Evolutionary conservation across 2,797 vertebrate genomes (phyloP).

Genomic region (Oreochromis grahami): DNA sequence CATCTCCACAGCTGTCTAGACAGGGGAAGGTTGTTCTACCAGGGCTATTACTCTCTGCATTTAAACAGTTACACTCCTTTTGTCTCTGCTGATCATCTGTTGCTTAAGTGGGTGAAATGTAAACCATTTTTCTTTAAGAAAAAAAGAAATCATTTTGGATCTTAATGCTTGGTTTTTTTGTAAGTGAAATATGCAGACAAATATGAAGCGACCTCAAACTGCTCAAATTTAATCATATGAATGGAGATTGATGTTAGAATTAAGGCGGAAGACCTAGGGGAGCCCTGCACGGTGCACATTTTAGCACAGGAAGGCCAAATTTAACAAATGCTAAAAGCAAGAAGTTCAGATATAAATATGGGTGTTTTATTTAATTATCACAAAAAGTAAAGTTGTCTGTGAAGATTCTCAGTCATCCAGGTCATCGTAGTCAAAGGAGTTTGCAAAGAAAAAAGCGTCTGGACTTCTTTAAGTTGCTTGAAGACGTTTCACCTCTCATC

Average conservation of each 20-base stretch:
- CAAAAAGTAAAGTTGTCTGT: not conserved
- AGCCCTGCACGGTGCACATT: not conserved
- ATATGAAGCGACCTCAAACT: not conserved
- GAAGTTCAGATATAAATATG: not conserved
- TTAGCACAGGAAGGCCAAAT: not conserved
- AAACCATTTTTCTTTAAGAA: constrained; percentile 11
- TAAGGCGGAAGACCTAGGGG: too few species aligned
- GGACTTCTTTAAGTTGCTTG: too few species aligned
- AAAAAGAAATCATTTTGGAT: not conserved
- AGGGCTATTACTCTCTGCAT: constrained; percentile 41
- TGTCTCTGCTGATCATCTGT: constrained; percentile 44
- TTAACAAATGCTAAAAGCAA: not conserved
- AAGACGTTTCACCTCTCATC: too few species aligned
- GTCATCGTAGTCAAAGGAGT: too few species aligned
- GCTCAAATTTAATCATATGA: not conserved
- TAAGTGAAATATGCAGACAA: not conserved
- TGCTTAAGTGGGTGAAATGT: constrained; percentile 18
- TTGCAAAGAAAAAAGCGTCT: too few species aligned
- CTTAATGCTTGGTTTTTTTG: not conserved
- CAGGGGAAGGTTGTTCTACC: constrained; percentile 48
- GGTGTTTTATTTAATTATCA: not conserved
- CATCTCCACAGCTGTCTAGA: constrained; percentile 57
- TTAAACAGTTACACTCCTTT: constrained; percentile 51
- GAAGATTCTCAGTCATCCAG: too few species aligned
- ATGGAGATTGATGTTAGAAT: not conserved